Evolutionary conservation across 2,888 invertebrate species (phyloP).

Genomic region (Chrysotoxum bicinctum): DNA sequence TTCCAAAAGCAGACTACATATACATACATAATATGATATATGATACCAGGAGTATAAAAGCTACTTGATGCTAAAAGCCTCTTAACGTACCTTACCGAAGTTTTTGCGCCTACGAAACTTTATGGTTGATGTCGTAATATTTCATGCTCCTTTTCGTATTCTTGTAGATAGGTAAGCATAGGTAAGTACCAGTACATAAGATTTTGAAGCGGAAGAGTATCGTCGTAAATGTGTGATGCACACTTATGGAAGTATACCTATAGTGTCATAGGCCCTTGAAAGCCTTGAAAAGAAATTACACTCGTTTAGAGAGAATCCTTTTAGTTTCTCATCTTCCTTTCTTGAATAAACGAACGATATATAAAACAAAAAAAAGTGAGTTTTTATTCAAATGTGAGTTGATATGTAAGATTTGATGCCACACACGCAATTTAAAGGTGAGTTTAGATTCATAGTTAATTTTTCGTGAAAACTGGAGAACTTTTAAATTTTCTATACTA

Average conservation of each 20-base stretch:
- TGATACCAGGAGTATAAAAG: slow-evolving; percentile 32
- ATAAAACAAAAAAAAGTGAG: neutral
- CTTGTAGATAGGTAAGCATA: slow-evolving; percentile 13
- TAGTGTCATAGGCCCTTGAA: slow-evolving; percentile 13
- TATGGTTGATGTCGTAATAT: slow-evolving; percentile 47
- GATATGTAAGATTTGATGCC: neutral
- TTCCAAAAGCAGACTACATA: neutral
- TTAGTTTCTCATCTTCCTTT: neutral
- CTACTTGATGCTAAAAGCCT: slow-evolving; percentile 60
- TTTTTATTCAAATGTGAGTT: neutral
- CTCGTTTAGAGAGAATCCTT: slow-evolving; percentile 15
- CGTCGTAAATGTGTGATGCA: slow-evolving; percentile 5
- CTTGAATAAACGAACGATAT: neutral
- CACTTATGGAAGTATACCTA: neutral
- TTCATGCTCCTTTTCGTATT: slow-evolving; percentile 22
- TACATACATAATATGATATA: no score
- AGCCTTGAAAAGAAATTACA: slow-evolving; percentile 20
- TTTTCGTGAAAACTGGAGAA: neutral
- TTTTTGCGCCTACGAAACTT: slow-evolving; percentile 52
- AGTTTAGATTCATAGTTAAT: neutral
- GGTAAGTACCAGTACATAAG: neutral
- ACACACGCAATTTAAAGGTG: neutral
- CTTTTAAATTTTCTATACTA: no score
- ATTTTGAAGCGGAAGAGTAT: slow-evolving; percentile 1
- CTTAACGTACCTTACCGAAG: slow-evolving; percentile 27